Conservation (phyloP, 2,113 vertebrate species). For the Hippocampus mohnikei region DNA sequence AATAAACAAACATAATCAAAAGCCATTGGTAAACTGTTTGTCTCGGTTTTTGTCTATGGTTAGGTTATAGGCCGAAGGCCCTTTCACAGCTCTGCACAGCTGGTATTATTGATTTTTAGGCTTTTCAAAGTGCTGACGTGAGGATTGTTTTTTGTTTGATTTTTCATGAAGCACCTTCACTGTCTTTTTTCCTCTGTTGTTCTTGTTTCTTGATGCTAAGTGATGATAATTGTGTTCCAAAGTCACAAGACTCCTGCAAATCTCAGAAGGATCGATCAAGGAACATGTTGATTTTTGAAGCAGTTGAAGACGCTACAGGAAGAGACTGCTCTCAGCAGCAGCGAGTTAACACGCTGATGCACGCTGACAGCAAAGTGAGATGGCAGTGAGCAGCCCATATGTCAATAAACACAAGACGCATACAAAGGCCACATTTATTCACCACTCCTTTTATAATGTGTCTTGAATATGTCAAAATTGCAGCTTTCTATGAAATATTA, state of each 20-base stretch:
- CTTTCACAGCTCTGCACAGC: background rate
- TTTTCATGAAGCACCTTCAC: background rate
- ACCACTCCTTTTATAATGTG: background rate
- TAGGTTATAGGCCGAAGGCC: background rate
- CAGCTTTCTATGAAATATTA: conserved; percentile 22
- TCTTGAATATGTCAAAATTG: conserved; percentile 7
- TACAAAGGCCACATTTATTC: background rate
- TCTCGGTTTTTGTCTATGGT: background rate
- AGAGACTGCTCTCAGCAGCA: background rate
- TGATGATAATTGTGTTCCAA: background rate
- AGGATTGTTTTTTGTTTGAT: background rate
- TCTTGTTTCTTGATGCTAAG: conserved; percentile 1
- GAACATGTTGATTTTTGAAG: background rate
- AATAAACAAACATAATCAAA: background rate
- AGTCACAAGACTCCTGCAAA: background rate
- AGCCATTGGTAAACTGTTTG: background rate
- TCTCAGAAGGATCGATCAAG: background rate
- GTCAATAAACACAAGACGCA: conserved; percentile 10
- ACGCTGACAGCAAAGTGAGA: conserved; percentile 24
- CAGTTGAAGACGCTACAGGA: background rate
- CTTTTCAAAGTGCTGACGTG: background rate
- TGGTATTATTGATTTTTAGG: background rate
- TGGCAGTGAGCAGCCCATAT: conserved; percentile 26
- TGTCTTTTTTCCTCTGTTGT: background rate
- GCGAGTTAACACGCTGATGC: conserved; percentile 23